A percentile compares a stretch with the other conserved stretches of the same genome.
Conservation (phyloP, 2,888 invertebrate species). For the Neelides folsomi region DNA sequence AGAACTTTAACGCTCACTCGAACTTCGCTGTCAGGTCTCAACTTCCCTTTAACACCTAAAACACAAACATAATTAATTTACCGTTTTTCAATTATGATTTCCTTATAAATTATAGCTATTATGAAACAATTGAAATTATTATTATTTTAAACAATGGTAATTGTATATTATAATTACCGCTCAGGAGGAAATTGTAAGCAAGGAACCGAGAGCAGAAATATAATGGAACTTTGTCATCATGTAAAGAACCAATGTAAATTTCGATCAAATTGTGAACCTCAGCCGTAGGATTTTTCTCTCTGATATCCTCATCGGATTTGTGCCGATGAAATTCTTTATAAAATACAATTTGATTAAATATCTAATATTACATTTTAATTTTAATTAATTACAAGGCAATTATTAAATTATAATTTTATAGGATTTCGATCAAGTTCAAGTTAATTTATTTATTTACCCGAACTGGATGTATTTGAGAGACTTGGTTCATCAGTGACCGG, state of each 20-base stretch:
- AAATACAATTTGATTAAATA: no score
- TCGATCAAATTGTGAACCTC: constrained; percentile 39
- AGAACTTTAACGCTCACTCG: constrained; percentile 84
- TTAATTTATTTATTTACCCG: no score
- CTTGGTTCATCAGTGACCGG: constrained; percentile 5
- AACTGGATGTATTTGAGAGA: no score
- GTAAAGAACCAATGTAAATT: constrained; percentile 52
- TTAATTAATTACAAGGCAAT: no score
- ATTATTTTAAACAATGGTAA: not conserved
- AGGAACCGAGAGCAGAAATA: constrained; percentile 60
- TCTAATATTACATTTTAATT: no score
- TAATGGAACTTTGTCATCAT: constrained; percentile 52
- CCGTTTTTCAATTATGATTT: no score
- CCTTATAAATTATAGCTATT: not conserved
- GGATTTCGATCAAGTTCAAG: no score
- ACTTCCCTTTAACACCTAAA: not conserved
- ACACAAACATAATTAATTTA: not conserved
- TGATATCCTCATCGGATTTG: constrained; percentile 35
- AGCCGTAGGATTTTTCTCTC: not conserved
- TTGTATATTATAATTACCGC: constrained; percentile 37
- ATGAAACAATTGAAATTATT: not conserved
- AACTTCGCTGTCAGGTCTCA: constrained; percentile 59
- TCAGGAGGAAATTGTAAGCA: constrained; percentile 57
- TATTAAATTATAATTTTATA: no score
- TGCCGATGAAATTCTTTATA: constrained; percentile 21